Percentiles rank a stretch among this genome's conserved stretches.
phyloP scores from a whole-genome alignment of 2,888 invertebrate species.

The Gasteruption jaculator region DNA sequence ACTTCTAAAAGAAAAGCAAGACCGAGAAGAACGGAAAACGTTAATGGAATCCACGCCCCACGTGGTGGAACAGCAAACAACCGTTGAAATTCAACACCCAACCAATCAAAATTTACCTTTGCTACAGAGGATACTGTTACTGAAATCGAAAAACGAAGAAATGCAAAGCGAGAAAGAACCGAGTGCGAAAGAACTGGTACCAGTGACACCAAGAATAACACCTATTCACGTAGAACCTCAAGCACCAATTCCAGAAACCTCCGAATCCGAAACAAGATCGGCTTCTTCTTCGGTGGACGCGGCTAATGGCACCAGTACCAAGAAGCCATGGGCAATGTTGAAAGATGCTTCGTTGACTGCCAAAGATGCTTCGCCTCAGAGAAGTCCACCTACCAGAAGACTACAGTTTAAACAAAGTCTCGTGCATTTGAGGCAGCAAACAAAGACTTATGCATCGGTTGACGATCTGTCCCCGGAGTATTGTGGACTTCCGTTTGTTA shows the following conservation, averaged over 20 bases:
- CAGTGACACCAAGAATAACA: too few relatives aligned
- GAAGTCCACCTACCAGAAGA: conserved; percentile 31
- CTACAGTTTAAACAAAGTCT: conserved; percentile 36
- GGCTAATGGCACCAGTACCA: conserved; percentile 49
- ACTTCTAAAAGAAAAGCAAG: conserved; percentile 81
- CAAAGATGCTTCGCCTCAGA: conserved; percentile 33
- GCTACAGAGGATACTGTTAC: conserved; percentile 67
- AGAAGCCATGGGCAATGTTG: conserved; percentile 72
- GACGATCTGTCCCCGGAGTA: conserved; percentile 86
- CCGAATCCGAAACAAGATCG: neutral
- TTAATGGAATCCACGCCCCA: conserved; percentile 33
- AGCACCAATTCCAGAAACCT: conserved; percentile 6
- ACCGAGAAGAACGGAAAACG: conserved; percentile 50
- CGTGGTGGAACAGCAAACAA: conserved; percentile 16
- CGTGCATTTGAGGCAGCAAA: conserved; percentile 40
- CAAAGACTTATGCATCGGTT: conserved; percentile 76
- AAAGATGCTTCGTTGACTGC: conserved; percentile 61
- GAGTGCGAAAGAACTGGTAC: conserved; percentile 39
- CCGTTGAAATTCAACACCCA: conserved; percentile 29
- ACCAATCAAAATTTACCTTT: conserved; percentile 58
- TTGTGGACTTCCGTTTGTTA: conserved; percentile 80
- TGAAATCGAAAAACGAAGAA: conserved; percentile 74
- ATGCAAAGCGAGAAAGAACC: conserved; percentile 38
- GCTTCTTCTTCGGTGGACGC: conserved; percentile 25
- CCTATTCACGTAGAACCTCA: conserved; percentile 9